Conservation (phyloP, 2,113 vertebrate species). For the Antechinus flavipes region DNA sequence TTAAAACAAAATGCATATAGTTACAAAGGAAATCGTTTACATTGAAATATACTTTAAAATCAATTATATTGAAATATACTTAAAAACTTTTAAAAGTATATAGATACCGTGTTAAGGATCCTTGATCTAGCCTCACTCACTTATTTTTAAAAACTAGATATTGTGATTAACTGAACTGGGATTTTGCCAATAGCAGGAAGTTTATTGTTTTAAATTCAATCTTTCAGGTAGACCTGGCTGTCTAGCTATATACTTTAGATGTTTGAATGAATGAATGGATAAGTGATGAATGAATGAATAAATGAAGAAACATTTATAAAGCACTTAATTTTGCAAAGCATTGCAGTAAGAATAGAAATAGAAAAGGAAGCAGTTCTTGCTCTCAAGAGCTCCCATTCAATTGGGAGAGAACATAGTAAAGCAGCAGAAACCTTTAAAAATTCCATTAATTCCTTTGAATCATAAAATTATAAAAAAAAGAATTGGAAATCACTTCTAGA, state of each 20-base stretch:
- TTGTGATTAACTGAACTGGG: background rate
- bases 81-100: background rate
- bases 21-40: too few relatives aligned
- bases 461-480: background rate
- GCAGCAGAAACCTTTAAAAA: background rate
- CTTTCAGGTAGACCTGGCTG: background rate
- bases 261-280: background rate
- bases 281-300: background rate
- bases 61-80: background rate
- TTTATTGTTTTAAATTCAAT: background rate
- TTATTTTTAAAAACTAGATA: background rate
- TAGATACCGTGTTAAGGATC: background rate
- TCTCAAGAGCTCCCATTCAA: background rate
- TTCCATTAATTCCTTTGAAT: background rate
- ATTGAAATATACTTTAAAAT: background rate
- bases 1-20: background rate
- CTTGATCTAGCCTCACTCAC: background rate
- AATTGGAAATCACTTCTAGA: background rate
- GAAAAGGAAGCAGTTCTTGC: background rate
- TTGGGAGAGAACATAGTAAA: background rate
- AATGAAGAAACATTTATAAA: background rate
- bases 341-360: background rate
- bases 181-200: background rate
- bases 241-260: background rate
- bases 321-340: background rate